A percentile compares a stretch with the other conserved stretches of the same genome.
Conservation (phyloP, 2,113 vertebrate genomes). For the Macroglossus sobrinus region DNA sequence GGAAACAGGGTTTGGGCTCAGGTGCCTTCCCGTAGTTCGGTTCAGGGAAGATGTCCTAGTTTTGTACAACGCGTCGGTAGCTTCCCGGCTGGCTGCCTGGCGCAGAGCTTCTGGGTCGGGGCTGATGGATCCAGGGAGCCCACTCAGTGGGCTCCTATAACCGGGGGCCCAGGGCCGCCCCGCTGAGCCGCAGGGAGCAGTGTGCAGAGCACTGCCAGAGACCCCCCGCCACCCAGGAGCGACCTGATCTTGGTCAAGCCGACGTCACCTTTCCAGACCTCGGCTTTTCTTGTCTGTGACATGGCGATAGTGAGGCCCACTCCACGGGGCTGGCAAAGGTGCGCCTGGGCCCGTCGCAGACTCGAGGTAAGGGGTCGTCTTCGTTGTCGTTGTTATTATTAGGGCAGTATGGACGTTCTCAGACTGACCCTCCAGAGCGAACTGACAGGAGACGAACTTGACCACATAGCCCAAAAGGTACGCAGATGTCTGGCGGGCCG, state of each 20-base stretch:
- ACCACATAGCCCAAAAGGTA: conserved; percentile 87
- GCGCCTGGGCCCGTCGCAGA: accelerated
- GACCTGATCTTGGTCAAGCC: not conserved
- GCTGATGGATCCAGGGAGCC: not conserved
- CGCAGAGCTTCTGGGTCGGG: not conserved
- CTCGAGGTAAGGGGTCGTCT: not conserved
- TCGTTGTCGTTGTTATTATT: conserved; percentile 58
- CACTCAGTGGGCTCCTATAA: not conserved
- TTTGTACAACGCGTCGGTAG: not conserved
- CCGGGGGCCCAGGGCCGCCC: not conserved
- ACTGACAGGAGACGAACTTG: conserved; percentile 72
- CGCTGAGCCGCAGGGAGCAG: accelerated
- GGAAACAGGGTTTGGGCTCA: not conserved
- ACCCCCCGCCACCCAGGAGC: not conserved
- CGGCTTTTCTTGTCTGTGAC: not conserved
- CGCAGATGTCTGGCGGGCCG: not conserved
- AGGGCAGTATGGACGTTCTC: conserved; percentile 88
- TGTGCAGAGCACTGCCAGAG: not conserved
- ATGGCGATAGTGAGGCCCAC: not conserved
- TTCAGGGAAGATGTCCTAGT: not conserved
- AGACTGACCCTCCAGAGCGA: conserved; percentile 88
- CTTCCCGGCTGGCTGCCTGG: not conserved
- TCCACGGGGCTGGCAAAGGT: not conserved
- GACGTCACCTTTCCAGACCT: not conserved
- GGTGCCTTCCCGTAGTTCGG: not conserved